These are phyloP conservation scores for Alcedo atthis DNA, from an alignment of 2,797 vertebrate species.

Conservation along the genomic window DNA sequence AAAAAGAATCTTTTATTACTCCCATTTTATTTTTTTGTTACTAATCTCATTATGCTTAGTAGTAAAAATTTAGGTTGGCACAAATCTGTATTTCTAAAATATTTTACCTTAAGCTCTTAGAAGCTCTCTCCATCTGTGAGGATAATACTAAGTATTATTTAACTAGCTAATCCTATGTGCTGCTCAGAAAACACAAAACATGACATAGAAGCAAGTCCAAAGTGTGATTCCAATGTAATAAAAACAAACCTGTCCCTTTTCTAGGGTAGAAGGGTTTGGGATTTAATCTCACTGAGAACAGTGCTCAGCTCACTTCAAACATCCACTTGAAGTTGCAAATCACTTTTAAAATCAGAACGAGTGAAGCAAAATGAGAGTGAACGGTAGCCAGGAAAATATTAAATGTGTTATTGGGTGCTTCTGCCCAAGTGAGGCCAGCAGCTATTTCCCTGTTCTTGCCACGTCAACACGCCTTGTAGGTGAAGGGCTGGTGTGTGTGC, in stretches of 20 bases:
- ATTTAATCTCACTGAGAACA: neutral
- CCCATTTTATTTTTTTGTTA: slow-evolving; percentile 9
- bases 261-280: neutral
- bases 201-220: neutral
- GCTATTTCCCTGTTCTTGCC: neutral
- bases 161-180: slow-evolving; percentile 50
- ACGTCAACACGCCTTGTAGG: accelerated
- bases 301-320: slow-evolving; percentile 6
- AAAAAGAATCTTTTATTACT: slow-evolving; percentile 23
- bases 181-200: slow-evolving; percentile 48
- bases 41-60: slow-evolving; percentile 64
- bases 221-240: neutral
- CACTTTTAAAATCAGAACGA: neutral
- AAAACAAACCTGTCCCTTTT: neutral
- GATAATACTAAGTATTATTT: slow-evolving; percentile 65
- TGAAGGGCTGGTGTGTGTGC: accelerated
- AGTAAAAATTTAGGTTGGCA: slow-evolving; percentile 66
- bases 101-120: slow-evolving; percentile 62
- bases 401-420: accelerated
- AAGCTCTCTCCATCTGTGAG: slow-evolving; percentile 55
- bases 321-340: slow-evolving; percentile 3
- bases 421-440: neutral
- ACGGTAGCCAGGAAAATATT: neutral
- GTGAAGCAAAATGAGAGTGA: neutral
- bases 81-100: slow-evolving; percentile 64